Evolutionary conservation across 2,888 invertebrate genomes (phyloP), one percentile per base, ranked within the genome.

Genomic region (Automeris io): DNA sequence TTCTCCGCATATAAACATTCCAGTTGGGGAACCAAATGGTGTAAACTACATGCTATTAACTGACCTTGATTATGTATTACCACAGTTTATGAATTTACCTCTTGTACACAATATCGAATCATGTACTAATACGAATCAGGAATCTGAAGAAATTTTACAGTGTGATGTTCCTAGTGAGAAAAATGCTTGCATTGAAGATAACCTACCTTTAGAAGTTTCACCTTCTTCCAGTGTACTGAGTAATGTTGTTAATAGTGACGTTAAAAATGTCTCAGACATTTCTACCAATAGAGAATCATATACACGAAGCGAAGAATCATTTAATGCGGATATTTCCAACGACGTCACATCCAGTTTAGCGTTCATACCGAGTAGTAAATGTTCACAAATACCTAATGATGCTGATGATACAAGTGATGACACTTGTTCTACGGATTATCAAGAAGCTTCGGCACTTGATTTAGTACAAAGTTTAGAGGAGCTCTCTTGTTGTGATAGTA

Each of bases 281-380:
- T 47, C 53, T 35, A 47, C 48, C 32, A 67, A 70, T 54, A 75
- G 74, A 56, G 73, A 76, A 55, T 70, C 73, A 7, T 76, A 71
- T 6, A 60, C 67, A 12, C 66, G 57, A 46, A 83, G 83, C 58
- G 81, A 79, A 50, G 86, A 76, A 57, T 86, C 87, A 19, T 57
- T 77, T 18, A 81, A 75, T 53, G 82, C 76, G 11, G 87, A 86
- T 51, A 74, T 80, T 45, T 86, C 86, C 16, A 71, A 72, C 42
- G 86, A 86, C 51, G 61, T 86, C 31, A 86, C 86, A 40, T 86
- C 86, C 45, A 86, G 86, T 66, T 68, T 86, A 57, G 87, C 87
- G 24, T 83, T 82, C 56, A 51, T 85, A 41, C 85, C 87, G 39
- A 79, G 68, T 52, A 86, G 85, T 67, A 79, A 77, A 71, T 78